A percentile compares a stretch with the other conserved stretches of the same genome.
Evolutionary conservation across 2,113 vertebrate genomes (phyloP).

Genomic region (Hyaena hyaena): DNA sequence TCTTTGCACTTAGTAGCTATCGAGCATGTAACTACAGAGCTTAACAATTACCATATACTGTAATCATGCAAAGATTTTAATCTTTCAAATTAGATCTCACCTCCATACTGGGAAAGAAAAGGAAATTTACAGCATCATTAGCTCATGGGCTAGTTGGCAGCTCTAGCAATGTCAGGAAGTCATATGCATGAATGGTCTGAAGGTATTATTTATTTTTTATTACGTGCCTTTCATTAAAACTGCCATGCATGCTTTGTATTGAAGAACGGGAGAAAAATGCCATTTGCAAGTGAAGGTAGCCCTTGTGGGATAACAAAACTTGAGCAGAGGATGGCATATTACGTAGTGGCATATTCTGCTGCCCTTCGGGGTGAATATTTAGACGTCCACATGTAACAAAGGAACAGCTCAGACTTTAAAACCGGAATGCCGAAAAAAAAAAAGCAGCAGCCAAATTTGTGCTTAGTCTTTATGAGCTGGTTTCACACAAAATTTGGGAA

Average conservation of each 20-base stretch:
- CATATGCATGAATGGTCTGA: background rate
- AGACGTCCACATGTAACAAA: background rate
- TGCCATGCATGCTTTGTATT: background rate
- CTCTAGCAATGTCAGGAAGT: slow-evolving; percentile 55
- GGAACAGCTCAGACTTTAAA: background rate
- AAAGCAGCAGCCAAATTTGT: background rate
- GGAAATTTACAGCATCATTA: slow-evolving; percentile 64
- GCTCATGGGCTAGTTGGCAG: background rate
- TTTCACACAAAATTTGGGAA: background rate
- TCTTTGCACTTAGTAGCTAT: slow-evolving; percentile 69
- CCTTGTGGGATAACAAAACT: background rate
- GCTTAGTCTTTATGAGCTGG: background rate
- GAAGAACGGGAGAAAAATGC: slow-evolving; percentile 34
- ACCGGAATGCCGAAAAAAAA: background rate
- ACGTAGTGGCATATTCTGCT: background rate
- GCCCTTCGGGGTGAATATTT: background rate
- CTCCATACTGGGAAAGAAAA: slow-evolving; percentile 59
- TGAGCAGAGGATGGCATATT: background rate
- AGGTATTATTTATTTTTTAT: slow-evolving; percentile 33
- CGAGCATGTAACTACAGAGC: slow-evolving; percentile 69
- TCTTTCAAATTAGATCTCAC: slow-evolving; percentile 77
- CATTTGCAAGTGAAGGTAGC: background rate
- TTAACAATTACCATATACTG: slow-evolving; percentile 64
- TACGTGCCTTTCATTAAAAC: slow-evolving; percentile 20
- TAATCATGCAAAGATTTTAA: slow-evolving; percentile 77